Evolutionary conservation across 2,888 invertebrate species (phyloP), one percentile per base, ranked within the genome.

Genomic region (Ophraella communa): DNA sequence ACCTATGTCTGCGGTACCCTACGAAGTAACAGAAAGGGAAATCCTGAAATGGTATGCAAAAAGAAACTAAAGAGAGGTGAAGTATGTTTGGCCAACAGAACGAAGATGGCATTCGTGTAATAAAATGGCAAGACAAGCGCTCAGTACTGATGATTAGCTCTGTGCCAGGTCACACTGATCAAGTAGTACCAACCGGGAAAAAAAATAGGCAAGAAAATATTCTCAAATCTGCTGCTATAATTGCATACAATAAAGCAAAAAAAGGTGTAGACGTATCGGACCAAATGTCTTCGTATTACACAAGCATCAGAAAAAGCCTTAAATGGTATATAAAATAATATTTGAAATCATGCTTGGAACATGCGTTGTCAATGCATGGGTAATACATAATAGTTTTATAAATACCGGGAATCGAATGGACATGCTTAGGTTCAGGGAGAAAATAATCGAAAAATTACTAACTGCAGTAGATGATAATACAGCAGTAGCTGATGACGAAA

Each of bases 231-330:
- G 45, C 42, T 23, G 51, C 45, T 20, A 23, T 65, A 33, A 24
- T 60, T 24, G 65, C 51, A 11, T 68, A 68, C 42, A 68, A 65
- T 24, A 64, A 56, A 39, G 57, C 64, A 2, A 67, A 67, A 53
- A 64, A 64, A 55, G 67, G 61, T 5, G 58, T 67, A 7, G 60
- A 61, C 24, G 14, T 56, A 2, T 53, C 53, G 20, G 53, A 53
- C 21, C 53, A 53, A 21, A 53, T 53, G 33, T 53, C 53, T 5
- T 53, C 53, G 1, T 53, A 53, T 30, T 53, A 53, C 18, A 53
- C 53, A 4, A 30, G 30, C 33, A 17, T 53, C 17, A 14, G 53
- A 53, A 53, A 53, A 30, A 53, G 7, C 8, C 17, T 53, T 17
- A 27, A 53, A 30, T 53, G 53, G 53, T 33, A 53, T 53, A 24